Base-by-base conservation (phyloP, 2,113 vertebrate species). In the Dicaeum eximium region DNA sequence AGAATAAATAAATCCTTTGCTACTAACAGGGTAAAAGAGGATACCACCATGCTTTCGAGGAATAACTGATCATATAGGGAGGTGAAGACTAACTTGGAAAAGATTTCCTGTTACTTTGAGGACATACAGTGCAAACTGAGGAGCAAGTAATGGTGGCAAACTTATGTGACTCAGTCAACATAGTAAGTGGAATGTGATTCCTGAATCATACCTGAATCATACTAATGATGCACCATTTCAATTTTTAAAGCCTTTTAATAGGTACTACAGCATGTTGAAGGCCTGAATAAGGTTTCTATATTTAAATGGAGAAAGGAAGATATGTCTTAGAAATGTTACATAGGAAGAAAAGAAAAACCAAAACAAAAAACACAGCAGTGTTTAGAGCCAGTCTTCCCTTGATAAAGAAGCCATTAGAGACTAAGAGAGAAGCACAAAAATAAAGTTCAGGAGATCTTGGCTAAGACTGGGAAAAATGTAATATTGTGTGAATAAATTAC, bases 401-500 rank as follows among this genome's bases (percentile, higher is more conserved):
- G n/a, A 48, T 69, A 75, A 95, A 75, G 42, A 75, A 93, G n/a
- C 7, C 38, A 45, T 56, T 72, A 54, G 42, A 72, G 45, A 82
- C 25, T 61, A n/a, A 67, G 33, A 85, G 17, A 88, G 7, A 25
- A 77, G 33, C 42, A 35, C 30, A 90, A 12, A 93, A 88, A 35
- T 72, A 37, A 93, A 88, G 33, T 90, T 92, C 21, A 62, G 64
- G 61, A 61, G 35, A 86, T 83, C 54, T 80, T 92, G 42, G 14
- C n/a, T 58, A 38, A 88, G 37, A 45, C 14, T 38, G 16, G 42
- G 56, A 45, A 87, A 73, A 77, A 79, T 69, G 27, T 22, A 70
- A 80, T 80, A 88, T 42, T 80, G 8, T 86, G 35, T 81, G 61
- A 88, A 92, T 80, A 86, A 88, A 95, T 87, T 92, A 57, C 65